A percentile compares a stretch with the other conserved stretches of the same genome.
These are phyloP conservation scores for Rhabditophanes sp. DNA, from an alignment of 2,888 invertebrate genomes.

Conservation along the genomic window DNA sequence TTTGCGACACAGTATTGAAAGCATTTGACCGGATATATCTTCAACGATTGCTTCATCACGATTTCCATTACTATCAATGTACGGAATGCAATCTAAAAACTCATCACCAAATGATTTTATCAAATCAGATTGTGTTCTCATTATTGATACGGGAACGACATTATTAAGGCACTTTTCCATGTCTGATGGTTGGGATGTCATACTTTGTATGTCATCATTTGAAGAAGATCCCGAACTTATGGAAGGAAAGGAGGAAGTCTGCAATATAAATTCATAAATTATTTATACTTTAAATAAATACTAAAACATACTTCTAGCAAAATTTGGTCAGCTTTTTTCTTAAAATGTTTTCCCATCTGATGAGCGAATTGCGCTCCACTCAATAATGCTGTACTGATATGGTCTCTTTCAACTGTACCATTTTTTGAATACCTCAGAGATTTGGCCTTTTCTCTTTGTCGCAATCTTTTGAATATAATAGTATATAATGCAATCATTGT, in stretches of 20 bases:
- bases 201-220: slow-evolving; percentile 10
- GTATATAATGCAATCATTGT: slow-evolving; percentile 76
- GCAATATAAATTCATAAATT: slow-evolving; percentile 1
- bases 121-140: no score
- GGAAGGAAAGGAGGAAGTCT: slow-evolving; percentile 26
- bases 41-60: slow-evolving; percentile 7
- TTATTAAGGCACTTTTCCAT: not conserved
- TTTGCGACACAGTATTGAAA: not conserved
- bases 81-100: slow-evolving; percentile 31
- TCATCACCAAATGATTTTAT: slow-evolving; percentile 37
- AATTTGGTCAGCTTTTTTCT: slow-evolving; percentile 35
- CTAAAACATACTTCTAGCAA: slow-evolving; percentile 33
- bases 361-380: slow-evolving; percentile 36
- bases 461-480: slow-evolving; percentile 69
- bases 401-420: slow-evolving; percentile 12
- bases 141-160: no score
- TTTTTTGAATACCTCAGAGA: slow-evolving; percentile 8
- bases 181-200: not conserved
- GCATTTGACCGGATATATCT: not conserved
- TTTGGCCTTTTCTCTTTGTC: slow-evolving; percentile 41
- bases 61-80: slow-evolving; percentile 22
- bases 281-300: slow-evolving; percentile 5
- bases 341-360: slow-evolving; percentile 37
- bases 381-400: slow-evolving; percentile 35
- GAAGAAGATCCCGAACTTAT: slow-evolving; percentile 18